Percentiles rank a stretch among this genome's conserved stretches.
Conservation (phyloP, 53 echinoderm and acorn worm species). For the Holothuria scabra region DNA sequence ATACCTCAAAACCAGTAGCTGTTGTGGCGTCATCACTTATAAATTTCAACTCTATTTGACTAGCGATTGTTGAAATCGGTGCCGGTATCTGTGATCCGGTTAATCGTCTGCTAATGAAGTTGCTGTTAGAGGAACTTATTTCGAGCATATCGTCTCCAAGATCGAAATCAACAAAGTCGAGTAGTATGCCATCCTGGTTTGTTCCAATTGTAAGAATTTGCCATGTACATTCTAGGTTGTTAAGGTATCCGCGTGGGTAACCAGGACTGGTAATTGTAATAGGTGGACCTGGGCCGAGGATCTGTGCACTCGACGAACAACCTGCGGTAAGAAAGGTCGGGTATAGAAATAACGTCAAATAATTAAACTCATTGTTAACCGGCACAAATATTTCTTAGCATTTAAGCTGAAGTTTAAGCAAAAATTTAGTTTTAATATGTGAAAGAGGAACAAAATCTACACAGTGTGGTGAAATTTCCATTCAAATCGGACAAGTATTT, state of each 20-base stretch:
- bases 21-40: not conserved
- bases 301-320: not conserved
- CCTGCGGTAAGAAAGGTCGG: not conserved
- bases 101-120: not conserved
- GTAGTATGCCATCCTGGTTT: not conserved
- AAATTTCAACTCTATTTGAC: not conserved
- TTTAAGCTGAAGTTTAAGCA: too few relatives aligned
- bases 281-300: not conserved
- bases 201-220: not conserved
- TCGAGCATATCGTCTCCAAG: conserved; percentile 17
- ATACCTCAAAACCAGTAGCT: not conserved
- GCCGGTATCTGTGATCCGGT: conserved; percentile 4
- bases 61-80: not conserved
- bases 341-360: too few relatives aligned
- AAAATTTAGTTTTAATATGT: too few relatives aligned
- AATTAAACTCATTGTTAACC: too few relatives aligned
- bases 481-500: too few relatives aligned
- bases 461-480: too few relatives aligned
- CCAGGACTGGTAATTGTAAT: conserved; percentile 19
- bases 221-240: conserved; percentile 13
- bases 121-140: not conserved
- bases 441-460: too few relatives aligned
- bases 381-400: too few relatives aligned
- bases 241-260: conserved; percentile 31
- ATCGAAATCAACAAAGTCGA: conserved; percentile 11